Conservation (phyloP, 1,140 invertebrate genomes). For the Drosophila ananassae region DNA sequence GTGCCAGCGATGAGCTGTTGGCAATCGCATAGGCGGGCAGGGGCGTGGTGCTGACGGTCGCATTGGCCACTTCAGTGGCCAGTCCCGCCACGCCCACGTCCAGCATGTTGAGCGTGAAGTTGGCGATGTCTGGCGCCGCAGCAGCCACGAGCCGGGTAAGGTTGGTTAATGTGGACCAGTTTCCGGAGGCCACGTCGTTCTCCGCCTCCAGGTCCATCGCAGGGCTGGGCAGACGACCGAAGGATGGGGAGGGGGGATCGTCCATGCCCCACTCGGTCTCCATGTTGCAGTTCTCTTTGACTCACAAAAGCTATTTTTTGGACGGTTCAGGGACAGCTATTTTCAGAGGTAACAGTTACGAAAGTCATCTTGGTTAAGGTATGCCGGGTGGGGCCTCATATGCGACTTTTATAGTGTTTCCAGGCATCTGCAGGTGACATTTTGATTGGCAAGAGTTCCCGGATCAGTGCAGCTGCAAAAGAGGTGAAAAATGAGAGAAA, state of each 20-base stretch:
- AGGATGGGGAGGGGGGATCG: slow-evolving; percentile 10
- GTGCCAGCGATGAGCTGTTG: slow-evolving; percentile 53
- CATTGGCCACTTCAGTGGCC: slow-evolving; percentile 38
- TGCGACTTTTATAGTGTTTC: background rate
- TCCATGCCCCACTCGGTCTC: slow-evolving; percentile 36
- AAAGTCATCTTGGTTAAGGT: slow-evolving; percentile 4
- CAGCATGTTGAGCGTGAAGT: slow-evolving; percentile 67
- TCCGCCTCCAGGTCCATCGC: slow-evolving; percentile 22
- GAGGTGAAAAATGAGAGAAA: background rate
- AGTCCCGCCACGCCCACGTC: slow-evolving; percentile 35
- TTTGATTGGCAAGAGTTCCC: background rate
- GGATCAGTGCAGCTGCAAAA: slow-evolving; percentile 7
- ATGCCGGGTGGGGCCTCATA: background rate
- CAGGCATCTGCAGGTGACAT: background rate
- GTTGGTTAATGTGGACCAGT: slow-evolving; percentile 53
- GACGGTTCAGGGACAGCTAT: slow-evolving; percentile 9
- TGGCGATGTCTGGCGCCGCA: slow-evolving; percentile 53
- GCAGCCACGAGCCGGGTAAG: slow-evolving; percentile 57
- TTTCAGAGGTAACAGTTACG: background rate
- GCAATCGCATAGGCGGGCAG: slow-evolving; percentile 61
- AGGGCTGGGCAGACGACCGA: slow-evolving; percentile 16
- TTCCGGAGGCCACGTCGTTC: slow-evolving; percentile 33
- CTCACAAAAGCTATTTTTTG: background rate
- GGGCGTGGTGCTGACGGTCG: slow-evolving; percentile 17
- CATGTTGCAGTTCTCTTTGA: slow-evolving; percentile 11